phyloP scores from a whole-genome alignment of 2,888 invertebrate species.

The Chrysina gloriosa region DNA sequence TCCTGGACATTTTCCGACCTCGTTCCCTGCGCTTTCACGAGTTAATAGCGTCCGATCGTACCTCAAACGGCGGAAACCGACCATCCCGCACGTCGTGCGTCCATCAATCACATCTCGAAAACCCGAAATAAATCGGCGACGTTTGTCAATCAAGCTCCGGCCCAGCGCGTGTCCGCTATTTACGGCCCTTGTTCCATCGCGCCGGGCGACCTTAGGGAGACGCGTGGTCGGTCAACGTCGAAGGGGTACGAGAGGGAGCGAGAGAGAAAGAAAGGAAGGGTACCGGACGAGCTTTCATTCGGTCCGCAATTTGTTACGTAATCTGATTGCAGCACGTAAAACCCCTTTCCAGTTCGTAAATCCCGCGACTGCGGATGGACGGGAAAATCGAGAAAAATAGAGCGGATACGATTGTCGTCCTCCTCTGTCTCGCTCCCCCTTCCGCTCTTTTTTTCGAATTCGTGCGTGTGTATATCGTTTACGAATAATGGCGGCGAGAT shows the following conservation, averaged over 20 bases:
- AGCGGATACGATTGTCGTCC: too few relatives aligned
- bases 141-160: conserved; percentile 14
- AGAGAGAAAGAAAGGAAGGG: not conserved
- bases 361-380: not conserved
- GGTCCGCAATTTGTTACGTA: conserved; percentile 18
- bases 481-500: too few relatives aligned
- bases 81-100: not conserved
- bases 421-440: too few relatives aligned
- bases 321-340: conserved; percentile 20
- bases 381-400: not conserved
- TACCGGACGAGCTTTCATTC: not conserved
- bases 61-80: not conserved
- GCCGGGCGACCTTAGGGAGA: too few relatives aligned
- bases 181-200: not conserved
- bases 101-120: conserved; percentile 1
- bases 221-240: not conserved
- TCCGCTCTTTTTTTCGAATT: too few relatives aligned
- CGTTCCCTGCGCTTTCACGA: not conserved
- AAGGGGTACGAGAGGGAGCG: not conserved
- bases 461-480: too few relatives aligned
- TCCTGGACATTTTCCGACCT: not conserved
- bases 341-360: conserved; percentile 18
- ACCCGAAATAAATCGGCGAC: conserved; percentile 7
- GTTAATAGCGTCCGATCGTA: conserved; percentile 12
- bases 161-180: not conserved